Evolutionary conservation across 1,140 invertebrate species (phyloP), one percentile per base, ranked within the genome.

Genomic region (Aphis gossypii): DNA sequence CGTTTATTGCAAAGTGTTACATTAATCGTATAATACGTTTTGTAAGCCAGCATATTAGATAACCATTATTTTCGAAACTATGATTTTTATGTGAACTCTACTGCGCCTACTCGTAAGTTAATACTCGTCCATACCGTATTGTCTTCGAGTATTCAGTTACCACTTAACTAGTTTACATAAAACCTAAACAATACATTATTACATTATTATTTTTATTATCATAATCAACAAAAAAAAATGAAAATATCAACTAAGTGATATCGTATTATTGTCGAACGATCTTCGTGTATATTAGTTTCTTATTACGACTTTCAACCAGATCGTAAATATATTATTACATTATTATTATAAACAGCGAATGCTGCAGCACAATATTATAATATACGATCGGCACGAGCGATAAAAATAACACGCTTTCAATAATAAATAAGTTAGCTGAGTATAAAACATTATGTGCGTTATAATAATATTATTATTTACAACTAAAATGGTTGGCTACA

Each of bases 221-320:
- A n/a, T 76, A 0, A n/a, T n/a, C 60, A 30, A 18, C 23, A 56
- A 56, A 60, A 76, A 35, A 35, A n/a, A 76, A n/a, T 76, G 30
- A 44, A 41, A 84, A 41, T 14, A 84, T 44, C 83, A 84, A 25
- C 38, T 9, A 44, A 6, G 41, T 9, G 83, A 84, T 84, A 84
- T 84, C 41, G 9, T 84, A 84, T 84, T 84, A 84, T 84, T 84
- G 76, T 83, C n/a, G 76, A 83, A 83, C 76, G 35, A 84, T 44
- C 83, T 84, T 84, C 83, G 23, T 41, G 23, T 41, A 25, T 14
- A 41, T 84, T 84, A 41, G 83, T 84, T 84, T 84, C 60, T 84
- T 84, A 44, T 44, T 84, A 41, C 48, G 48, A 51, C 38, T 84
- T 44, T 23, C 38, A 84, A 30, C 83, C 83, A 23, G 9, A 84